These are phyloP conservation scores for Stictonetta naevosa DNA, from an alignment of 2,113 vertebrate species.

Conservation along the genomic window DNA sequence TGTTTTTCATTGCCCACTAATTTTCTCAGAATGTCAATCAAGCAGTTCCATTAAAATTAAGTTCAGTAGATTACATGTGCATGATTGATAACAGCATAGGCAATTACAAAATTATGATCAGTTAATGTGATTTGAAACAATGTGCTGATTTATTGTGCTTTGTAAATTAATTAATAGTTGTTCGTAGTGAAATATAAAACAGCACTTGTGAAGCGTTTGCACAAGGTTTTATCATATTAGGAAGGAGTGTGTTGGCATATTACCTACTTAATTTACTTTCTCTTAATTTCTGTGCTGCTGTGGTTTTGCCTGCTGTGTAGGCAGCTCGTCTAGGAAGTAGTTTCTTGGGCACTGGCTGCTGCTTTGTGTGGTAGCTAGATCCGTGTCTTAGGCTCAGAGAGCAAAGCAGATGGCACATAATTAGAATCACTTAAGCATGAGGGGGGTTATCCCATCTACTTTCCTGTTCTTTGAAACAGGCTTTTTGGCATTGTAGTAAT, in stretches of 20 bases:
- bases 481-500: background rate
- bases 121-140: slow-evolving; percentile 76
- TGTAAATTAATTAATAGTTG: slow-evolving; percentile 68
- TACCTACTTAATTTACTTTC: background rate
- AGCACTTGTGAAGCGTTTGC: background rate
- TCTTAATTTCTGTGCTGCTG: background rate
- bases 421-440: background rate
- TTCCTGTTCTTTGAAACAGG: background rate
- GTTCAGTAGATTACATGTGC: slow-evolving; percentile 72
- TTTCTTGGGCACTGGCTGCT: background rate
- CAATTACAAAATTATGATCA: slow-evolving; percentile 72
- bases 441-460: background rate
- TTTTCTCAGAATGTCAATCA: slow-evolving; percentile 38
- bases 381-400: background rate
- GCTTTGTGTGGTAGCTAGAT: background rate
- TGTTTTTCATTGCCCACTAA: background rate
- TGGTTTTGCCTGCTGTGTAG: background rate
- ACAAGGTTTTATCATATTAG: background rate
- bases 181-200: slow-evolving; percentile 4
- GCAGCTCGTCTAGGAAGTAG: background rate
- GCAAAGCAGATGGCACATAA: fast-evolving
- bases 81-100: slow-evolving; percentile 62
- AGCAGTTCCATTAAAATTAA: slow-evolving; percentile 59
- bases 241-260: background rate
- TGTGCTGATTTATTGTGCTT: slow-evolving; percentile 62